These are phyloP conservation scores for Propithecus deckenii DNA, from an alignment of 2,797 vertebrate genomes.

Conservation along the genomic window DNA sequence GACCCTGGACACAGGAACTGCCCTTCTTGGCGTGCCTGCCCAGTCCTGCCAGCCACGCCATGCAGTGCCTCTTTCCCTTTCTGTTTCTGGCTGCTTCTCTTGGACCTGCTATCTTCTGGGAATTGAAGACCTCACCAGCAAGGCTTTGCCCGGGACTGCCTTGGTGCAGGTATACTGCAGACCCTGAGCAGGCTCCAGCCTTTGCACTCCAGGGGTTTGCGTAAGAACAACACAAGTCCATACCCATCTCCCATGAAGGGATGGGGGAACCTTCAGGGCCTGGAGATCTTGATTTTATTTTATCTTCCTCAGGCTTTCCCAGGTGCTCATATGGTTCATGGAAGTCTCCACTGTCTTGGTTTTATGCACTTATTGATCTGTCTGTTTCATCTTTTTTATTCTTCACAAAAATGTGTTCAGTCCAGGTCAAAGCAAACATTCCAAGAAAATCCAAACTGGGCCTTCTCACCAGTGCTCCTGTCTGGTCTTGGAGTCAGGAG, in stretches of 20 bases:
- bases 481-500: background rate
- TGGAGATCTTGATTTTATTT: background rate
- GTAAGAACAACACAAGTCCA: background rate
- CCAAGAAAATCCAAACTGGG: background rate
- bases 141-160: background rate
- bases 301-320: background rate
- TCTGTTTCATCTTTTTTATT: background rate
- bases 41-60: background rate
- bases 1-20: fast-evolving
- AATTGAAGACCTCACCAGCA: background rate
- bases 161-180: background rate
- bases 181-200: background rate
- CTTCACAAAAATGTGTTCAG: background rate
- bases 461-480: background rate
- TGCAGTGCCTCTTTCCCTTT: background rate
- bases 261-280: background rate
- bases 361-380: background rate
- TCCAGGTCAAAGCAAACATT: background rate
- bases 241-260: background rate
- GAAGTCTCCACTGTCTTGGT: background rate
- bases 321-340: background rate
- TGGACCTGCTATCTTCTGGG: background rate
- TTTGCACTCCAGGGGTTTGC: background rate
- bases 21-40: background rate
- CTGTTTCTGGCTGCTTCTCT: background rate